Base-by-base conservation (phyloP, 2,113 vertebrate species). In the Proteles cristata region DNA sequence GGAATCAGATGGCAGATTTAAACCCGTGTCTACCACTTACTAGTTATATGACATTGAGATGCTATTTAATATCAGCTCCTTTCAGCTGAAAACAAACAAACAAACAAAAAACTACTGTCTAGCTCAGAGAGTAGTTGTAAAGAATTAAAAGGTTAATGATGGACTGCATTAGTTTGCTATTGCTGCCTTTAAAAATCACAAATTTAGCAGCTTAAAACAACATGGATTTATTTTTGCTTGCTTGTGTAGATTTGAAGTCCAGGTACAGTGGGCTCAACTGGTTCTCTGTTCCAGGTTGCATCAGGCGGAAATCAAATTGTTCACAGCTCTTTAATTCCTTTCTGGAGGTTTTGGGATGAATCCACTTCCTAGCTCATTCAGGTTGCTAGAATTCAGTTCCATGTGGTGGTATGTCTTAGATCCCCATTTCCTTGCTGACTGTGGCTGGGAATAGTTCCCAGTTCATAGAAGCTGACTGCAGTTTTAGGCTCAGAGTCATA, bases 401-500 rank as follows among this genome's bases (percentile, higher is more conserved):
- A 7, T 31, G 9, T 9, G 5, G 3, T 19, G 65, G n/a, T 28
- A 21, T 3, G 26, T 45, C 21, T 68, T 11, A 31, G n/a, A 9
- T 21, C 2, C 12, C 35, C 28, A 10, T 26, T 69, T 68, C 33
- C 31, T 73, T 55, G n/a, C 23, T 86, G 23, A 0, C 1, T 31
- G 4, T n/a, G 7, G 2, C 19, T 45, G 16, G 12, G 3, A 25
- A 11, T n/a, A n/a, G 23, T 48, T 55, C 6, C 25, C 14, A 23
- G 53, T 11, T 39, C 73, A 25, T 63, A 33, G 11, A 21, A 26
- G 45, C 5, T 53, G 15, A 3, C 4, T 35, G 2, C 2, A 10
- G 65, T 53, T 7, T 2, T 48, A 35, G 8, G 3, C 11, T 73
- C 1, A 7, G 25, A 9, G 6, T 2, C 66, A 1, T 6, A 15